These are phyloP conservation scores for Ceratina calcarata DNA, from an alignment of 1,140 invertebrate species.

Conservation along the genomic window DNA sequence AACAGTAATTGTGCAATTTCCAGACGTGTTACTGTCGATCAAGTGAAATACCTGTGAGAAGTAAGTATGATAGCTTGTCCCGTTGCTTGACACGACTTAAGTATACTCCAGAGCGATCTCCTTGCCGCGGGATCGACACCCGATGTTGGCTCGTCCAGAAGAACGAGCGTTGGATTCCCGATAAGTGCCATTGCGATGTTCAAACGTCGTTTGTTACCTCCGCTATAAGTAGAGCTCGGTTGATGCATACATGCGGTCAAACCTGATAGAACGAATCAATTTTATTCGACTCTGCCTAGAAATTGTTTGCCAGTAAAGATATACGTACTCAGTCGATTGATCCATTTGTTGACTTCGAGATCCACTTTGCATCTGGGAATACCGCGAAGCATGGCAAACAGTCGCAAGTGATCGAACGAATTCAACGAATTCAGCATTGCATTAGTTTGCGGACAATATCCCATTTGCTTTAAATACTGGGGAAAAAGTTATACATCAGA, in stretches of 20 bases:
- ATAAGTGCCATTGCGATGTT: constrained; percentile 95
- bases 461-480: constrained; percentile 82
- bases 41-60: constrained; percentile 84
- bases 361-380: constrained; percentile 80
- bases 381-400: constrained; percentile 86
- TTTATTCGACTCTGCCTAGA: background rate
- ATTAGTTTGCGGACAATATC: constrained; percentile 88
- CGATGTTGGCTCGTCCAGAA: constrained; percentile 88
- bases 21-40: background rate
- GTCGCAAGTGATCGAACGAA: constrained; percentile 84
- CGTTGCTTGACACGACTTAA: constrained; percentile 82
- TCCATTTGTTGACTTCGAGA: constrained; percentile 80
- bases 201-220: constrained; percentile 97
- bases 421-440: constrained; percentile 87
- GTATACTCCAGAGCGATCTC: constrained; percentile 88
- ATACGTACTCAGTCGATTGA: constrained; percentile 77
- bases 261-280: constrained; percentile 59
- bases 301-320: background rate
- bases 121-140: constrained; percentile 93
- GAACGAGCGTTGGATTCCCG: constrained; percentile 87
- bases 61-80: constrained; percentile 89
- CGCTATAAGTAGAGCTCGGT: constrained; percentile 85
- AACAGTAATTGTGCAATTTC: background rate
- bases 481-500: constrained; percentile 23
- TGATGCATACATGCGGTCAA: constrained; percentile 76